Base-by-base conservation (phyloP, 23 tunicate genomes). In the Corella eumyota region DNA sequence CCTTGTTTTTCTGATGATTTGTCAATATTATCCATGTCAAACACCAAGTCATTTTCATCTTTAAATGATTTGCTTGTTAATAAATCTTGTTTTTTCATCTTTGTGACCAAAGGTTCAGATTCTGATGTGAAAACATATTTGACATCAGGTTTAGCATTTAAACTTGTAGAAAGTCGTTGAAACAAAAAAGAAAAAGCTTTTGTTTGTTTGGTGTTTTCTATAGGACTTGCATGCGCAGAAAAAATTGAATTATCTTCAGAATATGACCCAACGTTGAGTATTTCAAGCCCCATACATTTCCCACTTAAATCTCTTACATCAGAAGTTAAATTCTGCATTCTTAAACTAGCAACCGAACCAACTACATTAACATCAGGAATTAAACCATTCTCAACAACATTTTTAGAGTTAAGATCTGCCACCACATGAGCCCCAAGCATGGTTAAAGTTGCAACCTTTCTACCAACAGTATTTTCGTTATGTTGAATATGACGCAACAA, bases 361-460 rank as follows among this genome's bases (percentile, higher is more conserved):
- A 60, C 4, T 17, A 65, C 75, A 45, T 71, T 66, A 28, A 86
- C 11, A 2, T 56, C 23, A 6, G 36, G 25, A 1, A 20, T 23
- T 20, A 48, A 20, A 46, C 28, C 34, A 20, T 11, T 25, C 17
- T 45, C 35, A 6, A 36, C 52, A 30, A 21, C 6, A 6, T 45
- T 29, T 30, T 34, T 45, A 0, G 64, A 11, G 4, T 25, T 23
- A 45, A 73, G 7, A 22, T 67, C 31, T 2, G 78, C 77, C 30
- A 31, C 71, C 17, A 77, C 66, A 17, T 61, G 50, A 31, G 96
- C 71, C 9, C 78, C 71, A 33, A 70, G 82, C 85, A 88, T 70
- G 28, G 96, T 74, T n/a, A 78, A 72, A 2, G 96, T 88, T 1
- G 96, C 75, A 30, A 85, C 65, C 54, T 85, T 76, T 22, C 78